Base-by-base conservation (phyloP, 2,888 invertebrate species). In the Alentia gelatinosa region DNA sequence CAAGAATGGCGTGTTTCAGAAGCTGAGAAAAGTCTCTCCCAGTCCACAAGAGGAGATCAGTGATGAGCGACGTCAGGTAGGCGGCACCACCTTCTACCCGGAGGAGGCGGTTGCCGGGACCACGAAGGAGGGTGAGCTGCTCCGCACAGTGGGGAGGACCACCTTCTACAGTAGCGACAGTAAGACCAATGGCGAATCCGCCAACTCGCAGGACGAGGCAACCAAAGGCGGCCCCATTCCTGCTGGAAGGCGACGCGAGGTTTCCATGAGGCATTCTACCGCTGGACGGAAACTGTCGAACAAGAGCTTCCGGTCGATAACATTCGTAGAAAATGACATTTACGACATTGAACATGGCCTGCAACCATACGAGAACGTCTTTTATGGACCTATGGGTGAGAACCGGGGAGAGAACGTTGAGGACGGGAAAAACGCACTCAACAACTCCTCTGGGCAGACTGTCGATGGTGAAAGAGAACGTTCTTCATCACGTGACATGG, bases 241-340 rank as follows among this genome's bases (percentile, higher is more conserved):
- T 5, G 4, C 79, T 23, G 79, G 39, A 39, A 79, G 37, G 37
- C 35, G 37, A 15, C 19, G 79, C 37, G 39, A 79, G 19, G 79
- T 79, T 35, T 79, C 39, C 1, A 15, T 79, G 37, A 35, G 79
- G 37, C 79, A 79, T 0, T 35, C 23, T 15, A 26, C 37, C 1
- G 35, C 79, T 3, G 79, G 39, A 15, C 79, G 79, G n/a, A 79
- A 39, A n/a, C 4, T 79, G 39, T 79, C 79, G 15, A 35, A 79
- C 30, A 74, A 74, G 26, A 74, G 74, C 30, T 74, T 33, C 39
- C 79, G 79, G 1, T 79, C 79, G 15, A 47, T 19, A 26, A 30
- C 47, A 12, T 86, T 86, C 26, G 86, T 86, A 23, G 86, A 86
- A 26, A 86, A 86, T 86, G 86, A 86, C 15, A 3, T 47, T 42